Base-by-base conservation (phyloP, 2,797 vertebrate species). In the Hippoglossus hippoglossus region DNA sequence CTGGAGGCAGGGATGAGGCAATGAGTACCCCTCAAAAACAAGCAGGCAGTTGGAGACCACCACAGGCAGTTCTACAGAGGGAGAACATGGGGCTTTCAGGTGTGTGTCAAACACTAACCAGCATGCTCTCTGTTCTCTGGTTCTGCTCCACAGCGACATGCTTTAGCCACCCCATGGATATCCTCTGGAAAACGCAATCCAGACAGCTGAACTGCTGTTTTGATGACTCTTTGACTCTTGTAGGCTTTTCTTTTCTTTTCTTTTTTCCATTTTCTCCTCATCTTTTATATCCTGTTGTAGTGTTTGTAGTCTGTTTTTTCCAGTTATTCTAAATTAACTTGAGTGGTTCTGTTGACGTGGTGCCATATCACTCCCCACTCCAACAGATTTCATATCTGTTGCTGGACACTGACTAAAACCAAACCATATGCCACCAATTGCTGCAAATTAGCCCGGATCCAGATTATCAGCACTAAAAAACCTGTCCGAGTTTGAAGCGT, bases 1-100 rank as follows among this genome's bases (percentile, higher is more conserved):
- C 94, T 86, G 89, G 80, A 94, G 94, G 92, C 89, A 92, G 89
- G 91, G 94, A 91, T 92, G 89, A 93, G 90, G 93, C 93, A 83
- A 91, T 91, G 92, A 92, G 89, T 90, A 91, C 68, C 85, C 85
- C 93, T 94, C 91, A 93, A 93, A 94, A 94, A 81, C 88, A 89
- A 82, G 75, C 75, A 85, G 92, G 87, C 89, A 90, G 89, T 91
- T 75, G 90, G 94, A 93, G 93, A 93, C 93, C 94, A 94, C 93
- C 92, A 92, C 90, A 93, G 92, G 93, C 92, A 88, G 79, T 83
- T 82, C 75, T 80, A 88, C 80, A 91, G 89, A 91, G 67, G 75
- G 71, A 80, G 83, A 91, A 90, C 89, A 89, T 75, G 75, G 86
- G 85, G 87, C 87, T 88, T 91, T 94, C 89, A 91, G 90, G 89